These are phyloP conservation scores for Micromys minutus DNA, from an alignment of 2,113 vertebrate species.

Conservation along the genomic window DNA sequence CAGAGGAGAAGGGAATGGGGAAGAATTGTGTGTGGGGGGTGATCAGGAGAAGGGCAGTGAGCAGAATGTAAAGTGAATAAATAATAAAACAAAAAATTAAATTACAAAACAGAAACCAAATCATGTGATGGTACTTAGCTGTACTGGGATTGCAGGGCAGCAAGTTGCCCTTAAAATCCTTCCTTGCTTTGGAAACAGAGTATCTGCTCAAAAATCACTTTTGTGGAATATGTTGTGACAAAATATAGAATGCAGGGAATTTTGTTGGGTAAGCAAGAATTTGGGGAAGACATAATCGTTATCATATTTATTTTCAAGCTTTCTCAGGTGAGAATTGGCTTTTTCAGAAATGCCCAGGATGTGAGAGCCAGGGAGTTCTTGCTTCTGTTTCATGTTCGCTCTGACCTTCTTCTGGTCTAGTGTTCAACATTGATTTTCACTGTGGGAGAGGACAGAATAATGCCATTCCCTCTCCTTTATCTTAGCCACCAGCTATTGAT, in stretches of 20 bases:
- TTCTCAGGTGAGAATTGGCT: background rate
- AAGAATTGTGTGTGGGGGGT: too few species aligned
- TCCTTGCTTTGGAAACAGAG: conserved; percentile 14
- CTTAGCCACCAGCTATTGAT: background rate
- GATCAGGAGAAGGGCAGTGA: too few species aligned
- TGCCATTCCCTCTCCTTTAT: background rate
- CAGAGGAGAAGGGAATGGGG: too few species aligned
- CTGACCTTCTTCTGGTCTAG: background rate
- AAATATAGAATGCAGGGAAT: background rate
- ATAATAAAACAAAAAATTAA: too few species aligned
- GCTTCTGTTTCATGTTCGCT: background rate
- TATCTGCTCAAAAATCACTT: background rate
- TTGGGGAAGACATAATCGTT: background rate
- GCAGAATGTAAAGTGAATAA: too few species aligned
- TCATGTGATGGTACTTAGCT: background rate
- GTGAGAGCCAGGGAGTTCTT: background rate
- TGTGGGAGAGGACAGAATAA: background rate
- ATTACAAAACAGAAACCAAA: background rate
- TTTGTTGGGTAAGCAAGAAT: background rate
- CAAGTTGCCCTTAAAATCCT: background rate
- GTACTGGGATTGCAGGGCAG: background rate
- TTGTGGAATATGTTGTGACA: background rate
- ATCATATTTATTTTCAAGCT: background rate
- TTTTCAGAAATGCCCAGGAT: conserved; percentile 13
- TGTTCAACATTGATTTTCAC: background rate